phyloP scores from a whole-genome alignment of 2,888 invertebrate species.

The Cyclophora albipunctata region DNA sequence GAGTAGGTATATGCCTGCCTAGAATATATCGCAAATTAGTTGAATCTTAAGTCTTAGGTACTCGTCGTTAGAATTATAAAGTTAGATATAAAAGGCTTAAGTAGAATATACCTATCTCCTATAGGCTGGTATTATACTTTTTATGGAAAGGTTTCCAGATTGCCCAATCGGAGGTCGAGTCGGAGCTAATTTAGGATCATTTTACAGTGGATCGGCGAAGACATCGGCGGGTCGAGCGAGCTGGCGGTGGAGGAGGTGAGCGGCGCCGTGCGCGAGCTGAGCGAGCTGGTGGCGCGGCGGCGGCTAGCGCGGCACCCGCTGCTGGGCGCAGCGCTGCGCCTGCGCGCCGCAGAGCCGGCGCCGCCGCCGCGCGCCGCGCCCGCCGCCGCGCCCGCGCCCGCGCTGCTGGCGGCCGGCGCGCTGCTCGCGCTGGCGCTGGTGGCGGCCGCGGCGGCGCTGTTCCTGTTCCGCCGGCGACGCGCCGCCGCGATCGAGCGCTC shows the following conservation, averaged over 20 bases:
- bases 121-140: too few relatives aligned
- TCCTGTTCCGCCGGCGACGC: constrained; percentile 35
- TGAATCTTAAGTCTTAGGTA: too few relatives aligned
- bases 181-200: not conserved
- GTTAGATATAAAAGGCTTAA: too few relatives aligned
- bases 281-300: constrained; percentile 55
- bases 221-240: constrained; percentile 42
- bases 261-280: constrained; percentile 51
- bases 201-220: constrained; percentile 58
- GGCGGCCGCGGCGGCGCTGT: constrained; percentile 49
- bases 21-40: too few relatives aligned
- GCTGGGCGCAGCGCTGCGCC: constrained; percentile 54
- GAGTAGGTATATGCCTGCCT: too few relatives aligned
- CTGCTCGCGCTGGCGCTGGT: constrained; percentile 26
- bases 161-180: too few relatives aligned
- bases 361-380: constrained; percentile 66
- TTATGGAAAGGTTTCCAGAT: too few relatives aligned
- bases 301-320: constrained; percentile 55
- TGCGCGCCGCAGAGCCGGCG: constrained; percentile 40
- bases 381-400: constrained; percentile 71
- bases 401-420: constrained; percentile 20
- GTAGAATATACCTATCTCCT: too few relatives aligned
- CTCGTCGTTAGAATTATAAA: too few relatives aligned
- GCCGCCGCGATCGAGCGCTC: constrained; percentile 71
- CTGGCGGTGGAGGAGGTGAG: constrained; percentile 38